phyloP scores from a whole-genome alignment of 2,888 invertebrate genomes.

The Cantharis nigra region DNA sequence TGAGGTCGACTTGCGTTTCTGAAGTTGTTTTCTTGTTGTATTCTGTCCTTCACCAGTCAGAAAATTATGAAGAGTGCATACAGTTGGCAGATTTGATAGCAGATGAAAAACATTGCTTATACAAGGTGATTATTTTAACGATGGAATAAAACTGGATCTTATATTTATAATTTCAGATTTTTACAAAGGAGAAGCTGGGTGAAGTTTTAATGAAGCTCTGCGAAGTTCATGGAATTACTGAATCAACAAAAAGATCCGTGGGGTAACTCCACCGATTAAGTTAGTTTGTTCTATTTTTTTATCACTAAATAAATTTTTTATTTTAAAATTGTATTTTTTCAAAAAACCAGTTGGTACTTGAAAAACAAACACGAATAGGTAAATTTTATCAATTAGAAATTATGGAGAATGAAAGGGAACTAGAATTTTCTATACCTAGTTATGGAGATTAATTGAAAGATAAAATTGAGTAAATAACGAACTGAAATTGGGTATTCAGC shows the following conservation, averaged over 20 bases:
- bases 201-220: slow-evolving; percentile 77
- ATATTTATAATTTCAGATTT: slow-evolving; percentile 60
- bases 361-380: too few species aligned
- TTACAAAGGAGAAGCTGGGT: slow-evolving; percentile 74
- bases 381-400: too few species aligned
- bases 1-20: slow-evolving; percentile 83
- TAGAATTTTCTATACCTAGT: too few species aligned
- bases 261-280: slow-evolving; percentile 61
- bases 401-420: too few species aligned
- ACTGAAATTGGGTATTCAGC: too few species aligned
- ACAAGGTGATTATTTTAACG: slow-evolving; percentile 63
- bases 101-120: slow-evolving; percentile 77
- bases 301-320: neutral
- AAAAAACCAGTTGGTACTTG: too few species aligned
- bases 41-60: slow-evolving; percentile 76
- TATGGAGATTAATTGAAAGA: too few species aligned
- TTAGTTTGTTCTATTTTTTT: neutral
- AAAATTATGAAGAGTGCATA: slow-evolving; percentile 76
- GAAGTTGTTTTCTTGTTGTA: slow-evolving; percentile 78
- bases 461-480: too few species aligned
- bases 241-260: slow-evolving; percentile 82
- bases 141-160: slow-evolving; percentile 3
- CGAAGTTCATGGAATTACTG: slow-evolving; percentile 75
- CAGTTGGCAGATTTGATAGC: slow-evolving; percentile 81
- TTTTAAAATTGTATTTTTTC: neutral